Evolutionary conservation across 2,797 vertebrate species (phyloP).

Genomic region (Menidia menidia): DNA sequence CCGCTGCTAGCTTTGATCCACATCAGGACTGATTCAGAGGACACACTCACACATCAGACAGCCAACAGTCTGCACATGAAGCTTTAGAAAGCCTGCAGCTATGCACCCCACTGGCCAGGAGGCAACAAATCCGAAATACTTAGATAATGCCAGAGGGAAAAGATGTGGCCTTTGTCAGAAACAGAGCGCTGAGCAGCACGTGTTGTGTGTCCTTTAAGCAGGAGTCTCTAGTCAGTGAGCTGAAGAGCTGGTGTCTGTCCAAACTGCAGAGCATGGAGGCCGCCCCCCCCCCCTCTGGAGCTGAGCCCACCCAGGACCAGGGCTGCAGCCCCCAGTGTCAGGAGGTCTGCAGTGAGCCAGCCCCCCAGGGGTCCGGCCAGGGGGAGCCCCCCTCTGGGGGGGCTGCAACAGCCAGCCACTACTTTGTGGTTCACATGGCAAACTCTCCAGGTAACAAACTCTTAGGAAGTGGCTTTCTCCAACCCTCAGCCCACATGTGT

Average conservation of each 20-base stretch:
- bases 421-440: conserved; percentile 82
- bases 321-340: conserved; percentile 45
- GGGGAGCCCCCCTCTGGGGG: conserved; percentile 61
- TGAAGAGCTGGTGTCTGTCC: conserved; percentile 95
- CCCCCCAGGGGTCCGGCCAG: conserved; percentile 50
- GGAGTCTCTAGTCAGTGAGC: conserved; percentile 89
- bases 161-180: too few relatives aligned
- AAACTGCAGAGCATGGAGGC: conserved; percentile 93
- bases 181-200: background rate
- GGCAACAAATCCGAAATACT: too few relatives aligned
- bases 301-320: conserved; percentile 48
- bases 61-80: too few relatives aligned
- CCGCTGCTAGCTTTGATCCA: too few relatives aligned
- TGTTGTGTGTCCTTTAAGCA: conserved; percentile 64
- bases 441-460: conserved; percentile 76
- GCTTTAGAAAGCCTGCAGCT: too few relatives aligned
- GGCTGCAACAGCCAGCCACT: conserved; percentile 76
- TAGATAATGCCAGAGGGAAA: too few relatives aligned
- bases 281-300: conserved; percentile 81
- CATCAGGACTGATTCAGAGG: too few relatives aligned
- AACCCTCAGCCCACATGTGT: too few relatives aligned
- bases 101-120: too few relatives aligned
- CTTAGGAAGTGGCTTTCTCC: background rate
- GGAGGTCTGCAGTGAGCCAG: conserved; percentile 51
- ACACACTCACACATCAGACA: too few relatives aligned